These are phyloP conservation scores for Epinephelus moara DNA, from an alignment of 2,113 vertebrate genomes.

Conservation along the genomic window DNA sequence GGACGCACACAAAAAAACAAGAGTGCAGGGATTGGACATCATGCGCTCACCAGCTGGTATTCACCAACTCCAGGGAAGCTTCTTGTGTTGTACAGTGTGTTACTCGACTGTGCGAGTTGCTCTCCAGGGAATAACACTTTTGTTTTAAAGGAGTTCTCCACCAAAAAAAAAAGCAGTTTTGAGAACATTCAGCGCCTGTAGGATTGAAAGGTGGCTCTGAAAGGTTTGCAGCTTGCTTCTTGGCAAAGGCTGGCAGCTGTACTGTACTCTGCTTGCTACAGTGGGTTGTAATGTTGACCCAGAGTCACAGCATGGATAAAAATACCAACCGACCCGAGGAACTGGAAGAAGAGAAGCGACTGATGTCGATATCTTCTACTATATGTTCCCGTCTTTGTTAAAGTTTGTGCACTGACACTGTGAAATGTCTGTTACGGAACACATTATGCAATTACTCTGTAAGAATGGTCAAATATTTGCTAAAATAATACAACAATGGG, in stretches of 20 bases:
- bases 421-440: neutral
- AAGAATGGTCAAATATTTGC: neutral
- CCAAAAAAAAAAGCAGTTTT: neutral
- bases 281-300: neutral
- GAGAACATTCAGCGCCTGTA: neutral
- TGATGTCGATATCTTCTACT: neutral
- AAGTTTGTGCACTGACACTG: neutral
- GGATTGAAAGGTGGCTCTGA: neutral
- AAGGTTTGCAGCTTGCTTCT: neutral
- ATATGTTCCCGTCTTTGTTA: neutral
- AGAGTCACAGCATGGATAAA: neutral
- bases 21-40: neutral
- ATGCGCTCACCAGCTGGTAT: neutral
- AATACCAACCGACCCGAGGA: neutral
- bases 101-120: neutral
- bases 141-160: slow-evolving; percentile 4
- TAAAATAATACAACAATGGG: neutral
- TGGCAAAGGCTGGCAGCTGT: neutral
- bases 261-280: neutral
- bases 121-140: neutral
- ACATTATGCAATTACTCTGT: neutral
- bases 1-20: neutral
- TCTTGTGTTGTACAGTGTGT: neutral
- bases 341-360: neutral
- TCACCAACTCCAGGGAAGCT: neutral